Base-by-base conservation (phyloP, 37 sponge, comb jelly and placozoan genomes). In the Spongilla lacustris region DNA sequence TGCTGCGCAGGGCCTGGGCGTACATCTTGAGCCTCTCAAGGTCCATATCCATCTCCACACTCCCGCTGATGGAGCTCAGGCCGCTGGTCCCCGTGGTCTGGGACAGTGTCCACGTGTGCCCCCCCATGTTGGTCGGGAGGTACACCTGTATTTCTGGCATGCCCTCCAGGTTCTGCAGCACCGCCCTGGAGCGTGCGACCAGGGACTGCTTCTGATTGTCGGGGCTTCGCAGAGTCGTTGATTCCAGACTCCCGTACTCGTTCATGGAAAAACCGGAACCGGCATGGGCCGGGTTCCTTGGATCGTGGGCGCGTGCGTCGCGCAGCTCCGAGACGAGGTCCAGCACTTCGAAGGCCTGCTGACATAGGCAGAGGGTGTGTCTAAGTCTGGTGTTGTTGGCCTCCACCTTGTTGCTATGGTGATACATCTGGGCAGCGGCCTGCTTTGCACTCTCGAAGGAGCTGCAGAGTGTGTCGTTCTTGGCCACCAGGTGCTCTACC, bases 51-150 rank as follows among this genome's bases (percentile, higher is more conserved):
- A 78, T 77, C 17, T 94, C 94, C 0, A 81, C 41, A 0, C 85
- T 81, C 6, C 86, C 84, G 36, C 83, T 78, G 50, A 82, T 78
- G 14, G 91, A 94, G 66, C 91, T 94, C 24, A 94, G 37, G 0
- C 94, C 94, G 67, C 94, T 94, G 0, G 87, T 91, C 24, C 81
- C 85, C 2, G 94, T 90, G 79, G 84, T 90, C 78, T 94, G 94
- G 0, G 94, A 94, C 26, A 86, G 35, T 3, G 71, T 78, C 48
- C 24, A 27, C 50, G 78, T 77, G 21, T 28, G 50, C 10, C 81
- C 28, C 71, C 50, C 5, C 33, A 22, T 73, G 34, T 23, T n/a
- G 41, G 29, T 31, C 29, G 13, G 91, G 9, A 76, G 71, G 73
- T 76, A 85, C 19, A 29, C 32, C 32, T 85, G 91, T 24, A 90